Percentiles rank a stretch among this genome's conserved stretches.
Evolutionary conservation across 2,888 invertebrate species (phyloP).

Genomic region (Drosophila fulvimacula): DNA sequence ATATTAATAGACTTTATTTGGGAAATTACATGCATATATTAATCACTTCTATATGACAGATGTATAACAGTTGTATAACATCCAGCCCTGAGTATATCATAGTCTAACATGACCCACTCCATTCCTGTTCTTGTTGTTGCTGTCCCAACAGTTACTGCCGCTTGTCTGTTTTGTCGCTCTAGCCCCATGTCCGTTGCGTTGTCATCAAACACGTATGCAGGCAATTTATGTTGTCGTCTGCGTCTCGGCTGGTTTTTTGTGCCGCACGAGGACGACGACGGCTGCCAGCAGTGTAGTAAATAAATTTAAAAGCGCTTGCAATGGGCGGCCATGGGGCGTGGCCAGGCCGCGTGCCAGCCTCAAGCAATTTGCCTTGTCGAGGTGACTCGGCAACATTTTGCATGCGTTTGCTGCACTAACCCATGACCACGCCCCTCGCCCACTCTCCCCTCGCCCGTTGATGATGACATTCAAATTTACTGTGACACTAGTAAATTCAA

Average conservation of each 20-base stretch:
- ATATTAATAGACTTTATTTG: too few relatives aligned
- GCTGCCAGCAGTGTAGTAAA: constrained; percentile 63
- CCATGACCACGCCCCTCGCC: background rate
- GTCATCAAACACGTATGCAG: constrained; percentile 76
- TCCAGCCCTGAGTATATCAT: background rate
- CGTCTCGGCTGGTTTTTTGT: constrained; percentile 34
- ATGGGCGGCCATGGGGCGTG: constrained; percentile 44
- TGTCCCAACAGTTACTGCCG: constrained; percentile 35
- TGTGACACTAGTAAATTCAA: constrained; percentile 75
- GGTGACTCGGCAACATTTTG: constrained; percentile 62
- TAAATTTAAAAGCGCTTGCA: constrained; percentile 69
- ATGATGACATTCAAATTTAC: constrained; percentile 73
- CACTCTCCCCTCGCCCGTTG: constrained; percentile 28
- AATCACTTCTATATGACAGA: too few relatives aligned
- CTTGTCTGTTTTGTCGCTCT: constrained; percentile 26
- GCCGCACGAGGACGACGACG: constrained; percentile 19
- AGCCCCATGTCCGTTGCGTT: constrained; percentile 46
- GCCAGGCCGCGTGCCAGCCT: constrained; percentile 28
- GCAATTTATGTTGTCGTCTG: constrained; percentile 73
- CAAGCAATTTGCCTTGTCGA: constrained; percentile 58
- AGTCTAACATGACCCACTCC: background rate
- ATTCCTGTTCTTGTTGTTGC: background rate
- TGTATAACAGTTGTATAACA: too few relatives aligned
- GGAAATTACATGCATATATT: too few relatives aligned
- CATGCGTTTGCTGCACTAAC: constrained; percentile 12